Base-by-base conservation (phyloP, 2,797 vertebrate genomes). In the Ctenopoma multispine region DNA sequence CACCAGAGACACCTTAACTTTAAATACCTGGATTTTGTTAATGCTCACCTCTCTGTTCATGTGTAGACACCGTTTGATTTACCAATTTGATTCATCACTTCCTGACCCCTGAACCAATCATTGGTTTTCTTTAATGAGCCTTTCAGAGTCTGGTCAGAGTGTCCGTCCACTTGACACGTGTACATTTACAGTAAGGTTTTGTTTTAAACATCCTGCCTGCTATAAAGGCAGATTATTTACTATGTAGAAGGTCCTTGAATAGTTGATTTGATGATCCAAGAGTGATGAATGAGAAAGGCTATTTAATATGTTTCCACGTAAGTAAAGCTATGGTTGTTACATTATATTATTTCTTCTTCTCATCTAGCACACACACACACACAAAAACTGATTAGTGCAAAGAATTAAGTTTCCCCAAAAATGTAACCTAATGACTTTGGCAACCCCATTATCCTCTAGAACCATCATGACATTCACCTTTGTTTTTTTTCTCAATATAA, bases 221-320 rank as follows among this genome's bases (percentile, higher is more conserved):
- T 80, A n/a, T 57, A 44, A 21, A 46, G 57, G 54, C 40, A 44
- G 49, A 78, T 66, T 69, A 66, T 79, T 63, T 62, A 67, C 60
- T 43, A 21, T 34, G 34, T 47, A 46, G 56, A 69, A 83, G 7
- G 38, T 72, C 48, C 56, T 38, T 60, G 48, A 73, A 69, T 54
- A 50, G 41, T 41, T 5, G 21, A 68, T 49, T 83, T n/a, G n/a
- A n/a, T n/a, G n/a, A 71, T 63, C 57, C 17, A 43, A 69, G 57
- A 70, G 63, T 53, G 21, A 75, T 73, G 64, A n/a, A 4, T 23
- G 57, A 68, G n/a, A 57, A 63, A 40, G 20, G 18, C 59, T 66
- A 72, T 81, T 75, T 54, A 66, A 59, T 76, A 63, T 31, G 0
- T 31, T 31, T 31, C 29, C 29, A 6, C 1, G 6, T 31, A 7